These are phyloP conservation scores for Hydrochoerus hydrochaeris DNA, from an alignment of 2,113 vertebrate species.

Conservation along the genomic window DNA sequence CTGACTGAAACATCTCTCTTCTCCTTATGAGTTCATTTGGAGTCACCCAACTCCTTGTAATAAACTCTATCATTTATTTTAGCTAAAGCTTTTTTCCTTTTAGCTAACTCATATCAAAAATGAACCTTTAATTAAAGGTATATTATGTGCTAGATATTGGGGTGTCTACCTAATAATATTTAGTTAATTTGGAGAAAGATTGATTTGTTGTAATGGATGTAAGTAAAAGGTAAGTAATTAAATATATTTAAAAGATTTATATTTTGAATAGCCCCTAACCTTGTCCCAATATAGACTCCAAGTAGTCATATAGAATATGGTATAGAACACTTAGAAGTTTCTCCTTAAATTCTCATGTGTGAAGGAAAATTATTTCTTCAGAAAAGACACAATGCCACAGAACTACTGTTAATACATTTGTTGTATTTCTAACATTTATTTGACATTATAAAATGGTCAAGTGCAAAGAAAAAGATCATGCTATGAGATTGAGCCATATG, in stretches of 20 bases:
- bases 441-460: slow-evolving; percentile 67
- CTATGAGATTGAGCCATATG: slow-evolving; percentile 18
- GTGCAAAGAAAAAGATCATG: slow-evolving; percentile 45
- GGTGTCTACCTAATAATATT: neutral
- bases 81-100: neutral
- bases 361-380: slow-evolving; percentile 55
- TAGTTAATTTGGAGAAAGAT: slow-evolving; percentile 23
- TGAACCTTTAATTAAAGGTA: neutral
- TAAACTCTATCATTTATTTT: neutral
- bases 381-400: slow-evolving; percentile 24
- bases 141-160: neutral
- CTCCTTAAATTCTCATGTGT: neutral
- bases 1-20: neutral
- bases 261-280: neutral
- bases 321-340: neutral
- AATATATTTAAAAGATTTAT: slow-evolving; percentile 50
- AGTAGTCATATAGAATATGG: neutral
- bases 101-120: neutral
- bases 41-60: neutral
- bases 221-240: slow-evolving; percentile 30
- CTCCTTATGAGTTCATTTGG: neutral
- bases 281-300: neutral
- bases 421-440: slow-evolving; percentile 66
- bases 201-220: neutral
- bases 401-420: slow-evolving; percentile 61